Evolutionary conservation across 2,888 invertebrate species (phyloP).

Genomic region (Crepidodera aurea): DNA sequence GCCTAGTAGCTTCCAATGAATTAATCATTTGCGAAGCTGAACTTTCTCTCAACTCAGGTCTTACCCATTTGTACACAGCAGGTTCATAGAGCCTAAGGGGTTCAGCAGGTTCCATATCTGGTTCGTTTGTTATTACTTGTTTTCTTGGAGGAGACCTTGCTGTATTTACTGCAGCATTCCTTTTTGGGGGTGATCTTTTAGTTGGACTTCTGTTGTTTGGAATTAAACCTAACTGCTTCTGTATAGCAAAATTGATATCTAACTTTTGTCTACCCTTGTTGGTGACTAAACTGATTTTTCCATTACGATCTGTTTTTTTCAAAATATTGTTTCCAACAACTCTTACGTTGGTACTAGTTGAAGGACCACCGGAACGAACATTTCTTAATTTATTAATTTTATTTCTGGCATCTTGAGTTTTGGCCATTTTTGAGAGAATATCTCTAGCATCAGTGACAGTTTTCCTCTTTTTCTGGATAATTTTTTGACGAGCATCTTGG

Average conservation of each 20-base stretch:
- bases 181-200: slow-evolving; percentile 37
- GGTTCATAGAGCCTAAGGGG: slow-evolving; percentile 40
- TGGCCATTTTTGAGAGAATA: slow-evolving; percentile 78
- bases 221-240: slow-evolving; percentile 57
- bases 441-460: slow-evolving; percentile 83
- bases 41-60: slow-evolving; percentile 43
- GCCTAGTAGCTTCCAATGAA: slow-evolving; percentile 47
- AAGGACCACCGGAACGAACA: slow-evolving; percentile 53
- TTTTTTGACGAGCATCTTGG: slow-evolving; percentile 79
- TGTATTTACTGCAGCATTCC: slow-evolving; percentile 37
- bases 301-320: slow-evolving; percentile 64
- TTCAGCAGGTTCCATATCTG: slow-evolving; percentile 43
- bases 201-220: slow-evolving; percentile 32
- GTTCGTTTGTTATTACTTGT: slow-evolving; percentile 55
- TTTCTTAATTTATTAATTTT: slow-evolving; percentile 73
- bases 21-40: slow-evolving; percentile 51
- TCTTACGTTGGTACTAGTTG: slow-evolving; percentile 55
- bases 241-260: slow-evolving; percentile 57
- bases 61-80: slow-evolving; percentile 51
- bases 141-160: slow-evolving; percentile 2
- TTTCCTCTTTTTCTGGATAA: slow-evolving; percentile 79
- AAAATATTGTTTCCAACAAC: slow-evolving; percentile 62
- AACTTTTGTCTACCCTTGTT: slow-evolving; percentile 57
- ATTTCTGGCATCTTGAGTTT: slow-evolving; percentile 76
- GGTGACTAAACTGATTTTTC: slow-evolving; percentile 65